Evolutionary conservation across 2,113 vertebrate genomes (phyloP), one percentile per base, ranked within the genome.

Genomic region (Periophthalmodon schlosseri): DNA sequence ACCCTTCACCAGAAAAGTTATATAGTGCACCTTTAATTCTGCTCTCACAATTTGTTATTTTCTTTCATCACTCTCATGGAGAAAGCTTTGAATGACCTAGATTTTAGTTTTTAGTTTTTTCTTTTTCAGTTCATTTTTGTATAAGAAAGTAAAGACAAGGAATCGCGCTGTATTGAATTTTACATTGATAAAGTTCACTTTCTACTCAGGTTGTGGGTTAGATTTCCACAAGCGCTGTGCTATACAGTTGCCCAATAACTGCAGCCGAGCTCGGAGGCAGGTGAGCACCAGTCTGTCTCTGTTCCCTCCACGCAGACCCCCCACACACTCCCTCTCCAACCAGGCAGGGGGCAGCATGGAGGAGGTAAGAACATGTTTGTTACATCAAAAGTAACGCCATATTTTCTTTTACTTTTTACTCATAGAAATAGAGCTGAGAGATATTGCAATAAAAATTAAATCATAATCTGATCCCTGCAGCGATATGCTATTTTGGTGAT

Each of bases 171-270:
- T 44, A 44, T 18, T 16, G 1, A 12, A 10, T 14, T 61, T 14
- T 11, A 61, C 21, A 28, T 15, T 61, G 23, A 61, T 33, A 12
- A 4, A 28, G 33, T 64, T 33, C 15, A 57, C 14, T 74, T 1
- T 60, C 21, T 72, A 61, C 13, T 58, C 92, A 97, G 96, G 96
- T 70, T 97, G 96, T 85, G 96, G 96, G 34, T 93, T 97, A 78
- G 96, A 97, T 89, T 97, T 96, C 88, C 96, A 97, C 92, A 97
- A 97, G 68, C 93, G 96, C 68, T 97, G 96, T 80, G 96, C 96
- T 77, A 96, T 97, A 91, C 97, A 96, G 92, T 96, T 97, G 85
- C 96, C 96, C 74, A 97, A 97, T 92, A 97, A 97, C 87, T 97
- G 96, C 88, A 96, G 95, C 74, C 96, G 96, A 23, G 92, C 96